Evolutionary conservation across 2,888 invertebrate genomes (phyloP).

Genomic region (Hesperia comma): DNA sequence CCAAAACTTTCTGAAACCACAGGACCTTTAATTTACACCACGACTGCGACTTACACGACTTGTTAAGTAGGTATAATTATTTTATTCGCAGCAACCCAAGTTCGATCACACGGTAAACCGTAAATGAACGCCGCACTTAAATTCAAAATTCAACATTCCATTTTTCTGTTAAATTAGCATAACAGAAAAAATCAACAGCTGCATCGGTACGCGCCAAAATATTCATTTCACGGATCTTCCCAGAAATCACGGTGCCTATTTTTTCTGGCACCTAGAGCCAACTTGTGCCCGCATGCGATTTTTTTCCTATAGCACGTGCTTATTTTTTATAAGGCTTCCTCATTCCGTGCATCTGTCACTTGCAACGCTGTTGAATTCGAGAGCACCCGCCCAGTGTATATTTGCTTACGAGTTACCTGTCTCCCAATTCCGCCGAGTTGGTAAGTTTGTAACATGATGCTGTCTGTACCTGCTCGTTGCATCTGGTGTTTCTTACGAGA

Average conservation of each 20-base stretch:
- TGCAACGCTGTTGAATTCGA: constrained; percentile 5
- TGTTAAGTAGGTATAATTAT: no score
- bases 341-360: constrained; percentile 73
- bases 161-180: constrained; percentile 22
- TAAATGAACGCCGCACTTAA: no score
- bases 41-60: no score
- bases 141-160: constrained; percentile 8
- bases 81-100: no score
- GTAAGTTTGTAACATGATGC: constrained; percentile 78
- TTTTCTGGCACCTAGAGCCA: constrained; percentile 47
- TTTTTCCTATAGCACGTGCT: constrained; percentile 79
- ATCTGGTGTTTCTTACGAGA: constrained; percentile 75
- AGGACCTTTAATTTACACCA: no score
- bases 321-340: constrained; percentile 73
- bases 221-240: constrained; percentile 30
- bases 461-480: constrained; percentile 71
- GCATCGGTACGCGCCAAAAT: constrained; percentile 32
- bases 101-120: no score
- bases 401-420: constrained; percentile 21
- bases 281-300: constrained; percentile 81
- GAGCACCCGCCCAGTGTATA: constrained; percentile 5
- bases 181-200: constrained; percentile 22
- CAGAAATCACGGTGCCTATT: constrained; percentile 29
- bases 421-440: constrained; percentile 37
- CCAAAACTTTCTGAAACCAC: no score